These are phyloP conservation scores for Meriones unguiculatus DNA, from an alignment of 2,113 vertebrate genomes.

Conservation along the genomic window DNA sequence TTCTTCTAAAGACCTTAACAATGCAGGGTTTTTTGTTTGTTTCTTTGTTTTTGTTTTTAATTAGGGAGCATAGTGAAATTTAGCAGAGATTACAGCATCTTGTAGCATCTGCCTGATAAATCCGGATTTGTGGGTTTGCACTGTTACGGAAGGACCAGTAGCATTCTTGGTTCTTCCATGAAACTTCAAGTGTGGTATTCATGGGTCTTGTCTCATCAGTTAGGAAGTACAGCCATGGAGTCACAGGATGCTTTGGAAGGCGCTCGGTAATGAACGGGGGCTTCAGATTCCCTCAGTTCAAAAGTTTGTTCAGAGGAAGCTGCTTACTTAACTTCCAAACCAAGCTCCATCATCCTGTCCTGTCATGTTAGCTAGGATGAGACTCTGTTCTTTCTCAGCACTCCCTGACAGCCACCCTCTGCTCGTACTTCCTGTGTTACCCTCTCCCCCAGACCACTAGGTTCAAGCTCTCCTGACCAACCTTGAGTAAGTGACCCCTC, in stretches of 20 bases:
- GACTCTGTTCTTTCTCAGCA: background rate
- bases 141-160: conserved; percentile 34
- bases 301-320: conserved; percentile 40
- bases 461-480: background rate
- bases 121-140: background rate
- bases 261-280: conserved; percentile 39
- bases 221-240: background rate
- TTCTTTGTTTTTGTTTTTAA: background rate
- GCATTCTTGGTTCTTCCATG: background rate
- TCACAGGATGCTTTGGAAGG: background rate
- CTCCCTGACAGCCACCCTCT: background rate
- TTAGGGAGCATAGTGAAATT: background rate
- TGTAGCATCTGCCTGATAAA: conserved; percentile 33
- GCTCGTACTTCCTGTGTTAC: background rate
- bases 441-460: background rate
- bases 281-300: conserved; percentile 25
- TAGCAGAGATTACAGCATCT: conserved; percentile 38
- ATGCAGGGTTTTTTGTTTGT: background rate
- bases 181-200: background rate
- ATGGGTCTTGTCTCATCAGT: background rate
- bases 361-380: background rate
- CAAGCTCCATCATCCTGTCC: background rate
- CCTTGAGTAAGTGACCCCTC: background rate
- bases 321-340: conserved; percentile 16
- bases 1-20: conserved; percentile 1